A percentile compares a stretch with the other conserved stretches of the same genome.
Conservation (phyloP, 2,888 invertebrate genomes). For the Lasioglossum leucozonium region DNA sequence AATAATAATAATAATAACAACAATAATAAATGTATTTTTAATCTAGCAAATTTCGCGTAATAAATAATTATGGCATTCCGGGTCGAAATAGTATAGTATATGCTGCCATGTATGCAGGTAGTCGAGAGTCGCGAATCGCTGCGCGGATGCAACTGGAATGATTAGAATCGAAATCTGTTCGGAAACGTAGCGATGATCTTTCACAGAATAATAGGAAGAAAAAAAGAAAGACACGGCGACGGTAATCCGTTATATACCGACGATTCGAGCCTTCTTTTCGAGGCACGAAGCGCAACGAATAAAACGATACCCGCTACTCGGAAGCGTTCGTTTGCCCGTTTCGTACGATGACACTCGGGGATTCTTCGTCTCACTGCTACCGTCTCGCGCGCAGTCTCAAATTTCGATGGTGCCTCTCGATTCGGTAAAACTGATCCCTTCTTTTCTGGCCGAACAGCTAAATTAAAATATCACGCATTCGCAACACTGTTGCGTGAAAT, state of each 20-base stretch:
- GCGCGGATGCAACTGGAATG: neutral
- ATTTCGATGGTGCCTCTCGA: neutral
- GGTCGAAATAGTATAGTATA: neutral
- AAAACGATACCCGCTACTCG: neutral
- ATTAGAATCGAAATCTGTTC: neutral
- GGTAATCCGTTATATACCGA: neutral
- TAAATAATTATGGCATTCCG: conserved; percentile 29
- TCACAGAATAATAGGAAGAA: neutral
- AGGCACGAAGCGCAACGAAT: neutral
- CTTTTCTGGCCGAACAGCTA: neutral
- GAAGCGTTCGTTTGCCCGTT: neutral
- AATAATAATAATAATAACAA: neutral
- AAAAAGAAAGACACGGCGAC: neutral
- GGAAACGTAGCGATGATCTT: neutral
- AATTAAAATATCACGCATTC: conserved; percentile 86
- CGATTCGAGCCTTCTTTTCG: neutral
- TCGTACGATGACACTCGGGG: neutral
- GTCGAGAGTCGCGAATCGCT: neutral
- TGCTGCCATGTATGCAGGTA: neutral
- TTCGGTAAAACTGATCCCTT: neutral
- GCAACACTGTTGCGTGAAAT: conserved; percentile 88
- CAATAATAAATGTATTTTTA: neutral
- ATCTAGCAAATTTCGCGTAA: conserved; percentile 19
- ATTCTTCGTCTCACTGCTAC: neutral
- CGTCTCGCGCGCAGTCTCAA: neutral